Percentiles rank a stretch among this genome's conserved stretches.
Evolutionary conservation across 2,797 vertebrate species (phyloP).

Genomic region (Scyliorhinus canicula): DNA sequence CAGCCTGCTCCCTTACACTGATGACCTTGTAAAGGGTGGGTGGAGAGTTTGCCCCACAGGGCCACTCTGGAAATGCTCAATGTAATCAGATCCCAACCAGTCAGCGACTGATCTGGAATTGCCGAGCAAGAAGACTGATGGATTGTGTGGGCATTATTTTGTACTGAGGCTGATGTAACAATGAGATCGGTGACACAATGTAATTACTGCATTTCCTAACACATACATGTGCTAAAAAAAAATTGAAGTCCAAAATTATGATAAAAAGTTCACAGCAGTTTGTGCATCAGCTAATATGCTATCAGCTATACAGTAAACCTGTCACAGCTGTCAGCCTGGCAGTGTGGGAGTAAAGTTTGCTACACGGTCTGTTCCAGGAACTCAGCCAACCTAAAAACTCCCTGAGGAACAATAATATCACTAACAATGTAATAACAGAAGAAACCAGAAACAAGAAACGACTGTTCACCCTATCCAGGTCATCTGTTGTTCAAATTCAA

Average conservation of each 20-base stretch:
- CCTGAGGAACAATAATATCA: background rate
- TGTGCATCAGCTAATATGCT: background rate
- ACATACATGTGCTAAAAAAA: background rate
- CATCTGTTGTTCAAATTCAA: background rate
- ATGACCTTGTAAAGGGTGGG: background rate
- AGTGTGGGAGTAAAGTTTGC: background rate
- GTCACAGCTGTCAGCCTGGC: conserved; percentile 6
- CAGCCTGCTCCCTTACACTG: background rate
- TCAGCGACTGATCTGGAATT: background rate
- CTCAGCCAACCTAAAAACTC: conserved; percentile 6
- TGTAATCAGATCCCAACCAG: background rate
- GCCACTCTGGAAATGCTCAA: background rate
- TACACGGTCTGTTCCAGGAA: conserved; percentile 19
- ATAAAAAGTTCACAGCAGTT: conserved; percentile 5
- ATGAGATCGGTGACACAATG: background rate
- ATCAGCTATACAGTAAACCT: background rate
- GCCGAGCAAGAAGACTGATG: background rate
- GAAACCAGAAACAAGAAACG: background rate
- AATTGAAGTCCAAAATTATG: background rate
- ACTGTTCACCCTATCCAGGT: background rate
- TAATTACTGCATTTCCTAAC: background rate
- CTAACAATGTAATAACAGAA: background rate
- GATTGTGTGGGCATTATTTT: background rate
- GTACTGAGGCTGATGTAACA: background rate
- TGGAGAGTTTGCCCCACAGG: background rate